phyloP scores from a whole-genome alignment of 2,797 vertebrate species.

The Knipowitschia caucasica region DNA sequence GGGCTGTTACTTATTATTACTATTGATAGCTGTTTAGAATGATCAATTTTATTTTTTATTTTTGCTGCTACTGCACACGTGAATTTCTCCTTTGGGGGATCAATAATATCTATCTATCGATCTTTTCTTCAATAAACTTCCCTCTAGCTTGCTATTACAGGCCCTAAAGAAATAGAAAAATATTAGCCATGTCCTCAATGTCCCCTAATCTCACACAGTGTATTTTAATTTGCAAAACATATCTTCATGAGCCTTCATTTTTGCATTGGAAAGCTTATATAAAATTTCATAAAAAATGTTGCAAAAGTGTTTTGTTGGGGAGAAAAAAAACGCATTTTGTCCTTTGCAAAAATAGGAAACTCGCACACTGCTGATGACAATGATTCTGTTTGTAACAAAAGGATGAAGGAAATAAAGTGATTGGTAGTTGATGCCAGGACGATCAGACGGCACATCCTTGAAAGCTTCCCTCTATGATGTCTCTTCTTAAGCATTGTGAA shows the following conservation, averaged over 20 bases:
- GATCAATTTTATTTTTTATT: too few relatives aligned
- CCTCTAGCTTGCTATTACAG: too few relatives aligned
- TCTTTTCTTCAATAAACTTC: too few relatives aligned
- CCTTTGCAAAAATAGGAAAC: slow-evolving; percentile 28
- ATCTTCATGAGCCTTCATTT: slow-evolving; percentile 3
- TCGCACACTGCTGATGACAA: slow-evolving; percentile 41
- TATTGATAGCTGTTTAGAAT: too few relatives aligned
- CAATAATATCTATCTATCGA: too few relatives aligned
- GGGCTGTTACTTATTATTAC: too few relatives aligned
- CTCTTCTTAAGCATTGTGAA: slow-evolving; percentile 62
- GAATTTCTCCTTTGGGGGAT: too few relatives aligned
- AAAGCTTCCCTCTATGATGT: slow-evolving; percentile 62
- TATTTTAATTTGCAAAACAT: not conserved
- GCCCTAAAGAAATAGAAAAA: too few relatives aligned
- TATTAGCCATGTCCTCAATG: not conserved
- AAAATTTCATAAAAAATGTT: slow-evolving; percentile 4
- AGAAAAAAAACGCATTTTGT: slow-evolving; percentile 35
- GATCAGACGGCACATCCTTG: slow-evolving; percentile 46
- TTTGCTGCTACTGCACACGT: too few relatives aligned
- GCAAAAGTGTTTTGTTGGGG: slow-evolving; percentile 35
- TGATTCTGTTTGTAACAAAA: slow-evolving; percentile 57
- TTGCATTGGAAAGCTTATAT: slow-evolving; percentile 14
- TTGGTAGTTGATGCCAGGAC: slow-evolving; percentile 50
- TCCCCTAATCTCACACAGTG: not conserved
- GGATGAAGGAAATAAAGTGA: slow-evolving; percentile 59